Percentiles rank a stretch among this genome's conserved stretches.
phyloP scores from a whole-genome alignment of 2,888 invertebrate species.

The Pterostichus niger region DNA sequence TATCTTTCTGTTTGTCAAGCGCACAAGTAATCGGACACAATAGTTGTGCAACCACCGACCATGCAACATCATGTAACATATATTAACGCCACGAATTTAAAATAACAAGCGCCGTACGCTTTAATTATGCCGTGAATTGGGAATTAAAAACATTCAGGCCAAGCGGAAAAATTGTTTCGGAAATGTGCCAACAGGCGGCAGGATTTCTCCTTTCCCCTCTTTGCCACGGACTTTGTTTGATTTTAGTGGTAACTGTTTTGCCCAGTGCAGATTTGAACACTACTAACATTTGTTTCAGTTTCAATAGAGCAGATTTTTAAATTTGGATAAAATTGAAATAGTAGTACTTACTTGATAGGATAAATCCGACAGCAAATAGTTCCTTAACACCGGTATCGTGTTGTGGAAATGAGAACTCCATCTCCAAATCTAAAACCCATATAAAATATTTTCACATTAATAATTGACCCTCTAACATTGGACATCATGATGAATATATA shows the following conservation, averaged over 20 bases:
- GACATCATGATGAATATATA: too few species aligned
- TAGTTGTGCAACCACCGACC: constrained; percentile 38
- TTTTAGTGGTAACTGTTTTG: background rate
- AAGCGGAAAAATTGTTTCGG: constrained; percentile 54
- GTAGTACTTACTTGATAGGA: too few species aligned
- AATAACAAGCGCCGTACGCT: constrained; percentile 48
- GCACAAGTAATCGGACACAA: constrained; percentile 2
- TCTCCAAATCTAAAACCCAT: too few species aligned
- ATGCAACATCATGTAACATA: constrained; percentile 38
- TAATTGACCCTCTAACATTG: too few species aligned
- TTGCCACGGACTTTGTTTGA: background rate
- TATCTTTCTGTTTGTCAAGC: too few species aligned
- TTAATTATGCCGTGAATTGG: constrained; percentile 58
- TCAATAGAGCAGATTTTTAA: background rate
- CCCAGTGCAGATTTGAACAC: background rate
- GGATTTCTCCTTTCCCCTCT: constrained; percentile 9
- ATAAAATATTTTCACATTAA: too few species aligned
- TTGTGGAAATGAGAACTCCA: too few species aligned
- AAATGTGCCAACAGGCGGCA: constrained; percentile 48
- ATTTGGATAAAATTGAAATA: background rate
- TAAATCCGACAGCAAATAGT: too few species aligned
- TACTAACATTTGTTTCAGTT: background rate
- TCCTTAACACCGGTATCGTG: too few species aligned
- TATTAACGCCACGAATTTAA: constrained; percentile 56
- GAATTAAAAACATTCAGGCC: constrained; percentile 55